These are phyloP conservation scores for Phortica variegata DNA, from an alignment of 1,140 invertebrate species.

Conservation along the genomic window DNA sequence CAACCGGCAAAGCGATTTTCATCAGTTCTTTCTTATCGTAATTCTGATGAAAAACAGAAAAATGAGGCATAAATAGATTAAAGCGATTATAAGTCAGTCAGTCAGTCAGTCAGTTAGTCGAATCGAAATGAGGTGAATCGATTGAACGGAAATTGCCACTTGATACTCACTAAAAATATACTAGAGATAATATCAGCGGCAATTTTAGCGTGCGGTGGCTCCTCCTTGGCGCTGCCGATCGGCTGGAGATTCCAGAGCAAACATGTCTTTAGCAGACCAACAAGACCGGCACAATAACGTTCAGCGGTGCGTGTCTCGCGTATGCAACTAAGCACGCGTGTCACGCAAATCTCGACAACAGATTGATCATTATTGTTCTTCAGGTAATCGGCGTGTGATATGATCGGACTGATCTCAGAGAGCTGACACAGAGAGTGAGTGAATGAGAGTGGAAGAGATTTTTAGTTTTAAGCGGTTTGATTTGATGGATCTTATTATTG, in stretches of 20 bases:
- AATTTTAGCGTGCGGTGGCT: slow-evolving; percentile 94
- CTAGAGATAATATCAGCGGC: slow-evolving; percentile 91
- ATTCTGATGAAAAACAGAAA: slow-evolving; percentile 59
- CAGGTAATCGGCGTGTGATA: slow-evolving; percentile 76
- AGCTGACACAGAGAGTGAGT: slow-evolving; percentile 55
- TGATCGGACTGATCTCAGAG: slow-evolving; percentile 76
- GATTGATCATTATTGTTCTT: slow-evolving; percentile 89
- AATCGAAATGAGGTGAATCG: neutral
- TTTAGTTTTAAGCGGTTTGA: neutral
- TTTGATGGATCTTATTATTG: slow-evolving; percentile 5
- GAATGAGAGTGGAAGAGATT: neutral
- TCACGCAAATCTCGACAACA: slow-evolving; percentile 90
- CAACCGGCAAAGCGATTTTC: slow-evolving; percentile 83
- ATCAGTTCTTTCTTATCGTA: slow-evolving; percentile 87
- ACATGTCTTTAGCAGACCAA: slow-evolving; percentile 82
- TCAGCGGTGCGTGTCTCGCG: slow-evolving; percentile 87
- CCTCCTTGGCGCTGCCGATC: slow-evolving; percentile 70
- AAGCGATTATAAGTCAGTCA: too few relatives aligned
- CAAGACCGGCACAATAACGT: slow-evolving; percentile 78
- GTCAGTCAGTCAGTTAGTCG: neutral
- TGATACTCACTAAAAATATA: slow-evolving; percentile 79
- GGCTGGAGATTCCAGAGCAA: slow-evolving; percentile 85
- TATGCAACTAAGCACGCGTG: slow-evolving; percentile 82
- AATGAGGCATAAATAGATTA: too few relatives aligned
- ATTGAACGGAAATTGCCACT: neutral